Evolutionary conservation across 2,888 invertebrate genomes (phyloP), one percentile per base, ranked within the genome.

Genomic region (Drosophila ezoana): DNA sequence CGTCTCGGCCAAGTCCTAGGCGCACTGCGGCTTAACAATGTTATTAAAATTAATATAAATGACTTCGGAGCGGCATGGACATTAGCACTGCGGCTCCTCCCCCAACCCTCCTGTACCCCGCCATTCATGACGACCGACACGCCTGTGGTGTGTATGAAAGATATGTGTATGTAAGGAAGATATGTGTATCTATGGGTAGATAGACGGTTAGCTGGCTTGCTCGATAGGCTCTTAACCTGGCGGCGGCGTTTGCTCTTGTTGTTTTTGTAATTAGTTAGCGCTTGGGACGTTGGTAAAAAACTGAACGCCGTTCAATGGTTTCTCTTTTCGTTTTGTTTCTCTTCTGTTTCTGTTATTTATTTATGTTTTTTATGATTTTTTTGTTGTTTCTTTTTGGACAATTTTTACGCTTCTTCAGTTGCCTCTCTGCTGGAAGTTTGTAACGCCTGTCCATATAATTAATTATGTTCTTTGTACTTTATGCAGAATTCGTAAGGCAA

Each of bases 11-110:
- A 62, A 67, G 52, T 74, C 68, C 71, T 71, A 59, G 73, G 57
- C 73, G 38, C 41, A 63, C 28, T 57, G 64, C 20, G 64, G 72
- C 78, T 83, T 88, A 89, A 88, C 89, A 88, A 87, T 87, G 81
- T 89, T 88, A 89, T 88, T 88, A 89, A 89, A 89, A 89, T 89
- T 87, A 89, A 83, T 88, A 89, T 88, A 89, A 88, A 88, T 88
- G 87, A 81, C 78, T 75, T 59, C 54, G 60, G 65, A 53, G 56
- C 59, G 61, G 64, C 69, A 62, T 64, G 67, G 61, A 61, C 76
- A 72, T 76, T 68, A 76, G 44, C 71, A 35, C 13, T 5, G 45
- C 63, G 48, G 14, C 16, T 14, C 41, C 6, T 28, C 41, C 41
- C 9, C 62, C 28, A 53, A 13, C 35, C 40, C 37, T 4, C 37